Evolutionary conservation across 2,888 invertebrate species (phyloP).

Genomic region (Panopea generosa): DNA sequence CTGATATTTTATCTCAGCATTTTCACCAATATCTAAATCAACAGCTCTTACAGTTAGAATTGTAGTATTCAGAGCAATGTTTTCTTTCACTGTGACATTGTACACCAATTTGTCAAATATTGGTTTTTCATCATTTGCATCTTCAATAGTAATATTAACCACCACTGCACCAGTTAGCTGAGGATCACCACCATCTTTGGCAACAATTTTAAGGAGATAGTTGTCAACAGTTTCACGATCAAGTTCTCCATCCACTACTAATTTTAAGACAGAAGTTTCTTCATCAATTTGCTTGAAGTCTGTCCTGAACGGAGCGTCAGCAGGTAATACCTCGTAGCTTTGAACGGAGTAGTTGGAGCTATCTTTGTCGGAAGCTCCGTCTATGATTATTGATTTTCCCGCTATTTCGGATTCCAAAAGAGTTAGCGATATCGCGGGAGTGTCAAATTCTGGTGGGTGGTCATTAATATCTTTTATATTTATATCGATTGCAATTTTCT

Average conservation of each 20-base stretch:
- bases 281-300: conserved; percentile 58
- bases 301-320: conserved; percentile 69
- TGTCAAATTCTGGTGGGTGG: conserved; percentile 76
- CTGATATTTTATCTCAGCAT: conserved; percentile 87
- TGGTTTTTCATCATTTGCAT: conserved; percentile 78
- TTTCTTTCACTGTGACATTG: conserved; percentile 71
- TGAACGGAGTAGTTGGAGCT: conserved; percentile 69
- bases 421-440: conserved; percentile 49
- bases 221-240: conserved; percentile 71
- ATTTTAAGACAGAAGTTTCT: conserved; percentile 67
- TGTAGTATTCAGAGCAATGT: conserved; percentile 61
- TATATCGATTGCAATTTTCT: conserved; percentile 74
- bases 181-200: conserved; percentile 73
- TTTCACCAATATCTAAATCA: conserved; percentile 94
- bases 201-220: conserved; percentile 73
- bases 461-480: conserved; percentile 80
- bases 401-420: conserved; percentile 73
- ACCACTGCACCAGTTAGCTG: conserved; percentile 65
- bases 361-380: conserved; percentile 73
- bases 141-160: conserved; percentile 70
- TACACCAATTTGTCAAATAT: conserved; percentile 69
- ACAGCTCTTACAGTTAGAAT: conserved; percentile 90
- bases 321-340: conserved; percentile 70
- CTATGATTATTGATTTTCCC: conserved; percentile 64
- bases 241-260: conserved; percentile 68